Evolutionary conservation across 2,888 invertebrate genomes (phyloP), one percentile per base, ranked within the genome.

Genomic region (Caenorhabditis japonica): DNA sequence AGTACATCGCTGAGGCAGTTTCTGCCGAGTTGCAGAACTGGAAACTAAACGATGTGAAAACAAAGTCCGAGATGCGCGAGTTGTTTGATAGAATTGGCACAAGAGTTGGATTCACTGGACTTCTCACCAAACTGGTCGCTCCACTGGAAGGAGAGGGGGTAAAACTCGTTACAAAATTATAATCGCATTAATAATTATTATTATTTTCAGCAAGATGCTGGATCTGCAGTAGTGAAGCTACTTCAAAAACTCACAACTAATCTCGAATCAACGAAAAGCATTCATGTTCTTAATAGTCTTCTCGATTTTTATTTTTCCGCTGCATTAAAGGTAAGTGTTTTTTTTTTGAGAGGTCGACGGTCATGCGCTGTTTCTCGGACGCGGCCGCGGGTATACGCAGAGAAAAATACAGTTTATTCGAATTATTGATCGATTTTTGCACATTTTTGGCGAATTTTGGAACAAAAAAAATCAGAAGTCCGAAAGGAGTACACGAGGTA

Each of bases 281-380:
- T 55, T 17, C 56, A 62, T 25, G 72, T 76, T 10, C 43, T 74
- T 0, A 72, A 68, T n/a, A 69, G 71, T n/a, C 53, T 81, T 1
- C 61, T 77, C 8, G 77, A 78, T 52, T 80, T 77, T 51, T 81
- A 78, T 44, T 75, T 80, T 17, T 75, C 79, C 0, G 72, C 79
- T 1, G 71, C 71, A 13, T 49, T 69, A 7, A 74, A 68, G 47
- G 78, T 77, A 17, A 53, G 53, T 75, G n/a, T n/a, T n/a, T n/a
- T n/a, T n/a, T n/a, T n/a, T n/a, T n/a, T n/a, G n/a, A n/a, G n/a
- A n/a, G n/a, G n/a, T n/a, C n/a, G n/a, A n/a, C n/a, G n/a, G n/a
- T n/a, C n/a, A n/a, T n/a, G n/a, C n/a, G n/a, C n/a, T n/a, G n/a
- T n/a, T n/a, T n/a, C n/a, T n/a, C n/a, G n/a, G n/a, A n/a, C n/a